These are phyloP conservation scores for Micropoecilia bifurca DNA, from an alignment of 2,797 vertebrate species.

Conservation along the genomic window DNA sequence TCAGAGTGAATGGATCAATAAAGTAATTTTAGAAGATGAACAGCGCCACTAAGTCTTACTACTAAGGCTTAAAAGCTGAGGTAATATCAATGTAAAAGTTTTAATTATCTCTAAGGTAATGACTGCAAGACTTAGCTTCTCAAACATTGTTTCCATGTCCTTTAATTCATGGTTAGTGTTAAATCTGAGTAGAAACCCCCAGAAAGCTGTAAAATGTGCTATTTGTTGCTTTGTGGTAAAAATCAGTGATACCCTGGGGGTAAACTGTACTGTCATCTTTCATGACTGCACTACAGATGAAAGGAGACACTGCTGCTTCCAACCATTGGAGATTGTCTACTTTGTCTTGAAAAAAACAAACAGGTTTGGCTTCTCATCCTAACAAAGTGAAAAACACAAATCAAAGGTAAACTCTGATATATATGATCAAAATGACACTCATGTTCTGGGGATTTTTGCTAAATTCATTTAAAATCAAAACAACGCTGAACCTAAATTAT, in stretches of 20 bases:
- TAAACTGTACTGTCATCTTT: constrained; percentile 19
- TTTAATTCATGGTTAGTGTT: neutral
- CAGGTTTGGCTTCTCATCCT: constrained; percentile 15
- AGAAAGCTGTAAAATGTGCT: constrained; percentile 1
- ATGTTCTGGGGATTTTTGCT: constrained; percentile 16
- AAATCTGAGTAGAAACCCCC: neutral
- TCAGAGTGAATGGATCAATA: neutral
- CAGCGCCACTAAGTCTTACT: neutral
- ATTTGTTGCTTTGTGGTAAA: neutral
- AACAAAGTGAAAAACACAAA: constrained; percentile 23
- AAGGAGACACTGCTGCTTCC: constrained; percentile 17
- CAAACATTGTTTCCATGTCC: constrained; percentile 1
- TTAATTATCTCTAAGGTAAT: constrained; percentile 1
- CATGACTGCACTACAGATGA: neutral
- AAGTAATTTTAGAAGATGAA: neutral
- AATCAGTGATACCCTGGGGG: neutral
- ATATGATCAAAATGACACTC: constrained; percentile 16
- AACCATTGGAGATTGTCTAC: constrained; percentile 27
- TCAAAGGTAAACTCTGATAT: constrained; percentile 45
- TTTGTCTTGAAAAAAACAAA: constrained; percentile 26
- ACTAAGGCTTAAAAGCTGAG: neutral
- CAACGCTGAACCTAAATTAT: neutral
- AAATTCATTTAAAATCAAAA: constrained; percentile 18
- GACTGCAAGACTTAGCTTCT: neutral
- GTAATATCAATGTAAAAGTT: neutral